A percentile compares a stretch with the other conserved stretches of the same genome.
Evolutionary conservation across 2,113 vertebrate species (phyloP).

Genomic region (Spea multiplicata): DNA sequence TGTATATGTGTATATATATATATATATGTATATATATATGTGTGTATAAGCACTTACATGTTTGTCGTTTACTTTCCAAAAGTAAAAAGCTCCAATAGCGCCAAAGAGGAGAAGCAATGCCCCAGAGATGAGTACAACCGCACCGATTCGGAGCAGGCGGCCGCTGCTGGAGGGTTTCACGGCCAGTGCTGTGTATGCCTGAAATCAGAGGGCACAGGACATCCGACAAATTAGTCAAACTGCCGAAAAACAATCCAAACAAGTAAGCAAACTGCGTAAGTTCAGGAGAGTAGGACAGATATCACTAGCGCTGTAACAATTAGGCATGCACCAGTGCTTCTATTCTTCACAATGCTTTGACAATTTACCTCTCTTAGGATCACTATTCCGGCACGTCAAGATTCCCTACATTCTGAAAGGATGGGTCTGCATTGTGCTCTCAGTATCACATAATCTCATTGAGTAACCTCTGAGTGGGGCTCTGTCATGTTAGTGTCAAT

Average conservation of each 20-base stretch:
- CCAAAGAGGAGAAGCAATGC: slow-evolving; percentile 80
- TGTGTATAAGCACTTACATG: slow-evolving; percentile 68
- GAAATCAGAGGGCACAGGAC: slow-evolving; percentile 21
- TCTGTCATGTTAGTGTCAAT: neutral
- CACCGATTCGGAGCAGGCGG: slow-evolving; percentile 75
- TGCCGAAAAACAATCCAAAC: too few relatives aligned
- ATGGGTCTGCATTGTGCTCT: too few relatives aligned
- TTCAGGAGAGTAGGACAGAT: too few relatives aligned
- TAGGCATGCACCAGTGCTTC: too few relatives aligned
- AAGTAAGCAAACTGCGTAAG: too few relatives aligned
- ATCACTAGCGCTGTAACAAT: too few relatives aligned
- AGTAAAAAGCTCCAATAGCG: slow-evolving; percentile 81
- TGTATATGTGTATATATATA: too few relatives aligned
- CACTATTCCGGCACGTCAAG: too few relatives aligned
- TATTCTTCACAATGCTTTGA: too few relatives aligned
- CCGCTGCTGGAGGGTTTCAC: slow-evolving; percentile 59
- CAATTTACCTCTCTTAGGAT: too few relatives aligned
- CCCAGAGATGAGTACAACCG: slow-evolving; percentile 72
- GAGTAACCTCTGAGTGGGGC: neutral
- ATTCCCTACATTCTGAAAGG: too few relatives aligned
- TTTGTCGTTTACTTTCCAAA: slow-evolving; percentile 81
- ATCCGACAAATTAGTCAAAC: neutral
- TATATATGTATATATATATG: too few relatives aligned
- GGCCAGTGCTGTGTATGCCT: slow-evolving; percentile 67
- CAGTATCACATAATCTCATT: neutral